Conservation (phyloP, 2,797 vertebrate genomes). For the Philypnodon macrostomus region DNA sequence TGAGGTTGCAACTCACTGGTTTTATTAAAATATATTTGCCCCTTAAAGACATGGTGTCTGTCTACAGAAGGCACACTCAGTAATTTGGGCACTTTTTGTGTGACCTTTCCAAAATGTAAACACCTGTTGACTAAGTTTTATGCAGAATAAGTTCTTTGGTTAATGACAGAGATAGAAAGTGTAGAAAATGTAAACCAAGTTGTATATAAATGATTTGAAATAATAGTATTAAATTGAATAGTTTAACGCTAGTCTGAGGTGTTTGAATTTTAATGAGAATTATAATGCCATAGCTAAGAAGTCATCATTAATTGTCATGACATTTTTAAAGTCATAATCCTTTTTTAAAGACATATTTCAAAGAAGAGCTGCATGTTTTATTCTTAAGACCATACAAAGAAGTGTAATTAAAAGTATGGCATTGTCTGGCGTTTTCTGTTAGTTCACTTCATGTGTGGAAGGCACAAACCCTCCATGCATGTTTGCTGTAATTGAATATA, state of each 20-base stretch:
- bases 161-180: too few species aligned
- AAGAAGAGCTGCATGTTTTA: background rate
- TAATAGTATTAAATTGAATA: background rate
- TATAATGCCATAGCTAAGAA: conserved; percentile 3
- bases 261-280: background rate
- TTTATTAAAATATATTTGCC: conserved; percentile 93
- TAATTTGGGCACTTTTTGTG: conserved; percentile 53
- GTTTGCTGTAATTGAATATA: conserved; percentile 17
- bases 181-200: too few species aligned
- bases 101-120: conserved; percentile 23
- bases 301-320: conserved; percentile 8
- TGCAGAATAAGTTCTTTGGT: too few species aligned
- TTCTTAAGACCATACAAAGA: background rate
- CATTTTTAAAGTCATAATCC: conserved; percentile 5
- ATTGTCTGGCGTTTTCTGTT: conserved; percentile 2
- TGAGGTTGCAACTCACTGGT: conserved; percentile 98
- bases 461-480: conserved; percentile 22
- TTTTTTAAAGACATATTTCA: conserved; percentile 1
- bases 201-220: background rate
- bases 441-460: conserved; percentile 4
- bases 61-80: conserved; percentile 45
- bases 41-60: conserved; percentile 54
- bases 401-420: conserved; percentile 1
- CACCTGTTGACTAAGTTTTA: conserved; percentile 51
- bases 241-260: background rate